phyloP scores from a whole-genome alignment of 1,140 invertebrate species.

The Pemphigus obesinymphae region DNA sequence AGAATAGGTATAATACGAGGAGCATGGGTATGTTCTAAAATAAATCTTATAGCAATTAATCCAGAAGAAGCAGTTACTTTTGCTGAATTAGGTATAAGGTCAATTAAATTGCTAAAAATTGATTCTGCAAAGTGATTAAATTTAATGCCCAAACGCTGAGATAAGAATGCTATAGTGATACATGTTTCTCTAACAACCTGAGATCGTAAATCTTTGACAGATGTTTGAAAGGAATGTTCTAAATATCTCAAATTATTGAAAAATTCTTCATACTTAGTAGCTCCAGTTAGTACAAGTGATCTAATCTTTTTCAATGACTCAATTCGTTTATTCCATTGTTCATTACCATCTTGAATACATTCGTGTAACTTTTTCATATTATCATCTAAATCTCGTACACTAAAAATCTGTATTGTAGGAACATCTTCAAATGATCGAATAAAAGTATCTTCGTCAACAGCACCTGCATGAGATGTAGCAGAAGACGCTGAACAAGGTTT shows the following conservation, averaged over 20 bases:
- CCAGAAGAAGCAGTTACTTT: slow-evolving; percentile 92
- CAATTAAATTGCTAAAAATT: slow-evolving; percentile 77
- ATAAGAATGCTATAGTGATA: slow-evolving; percentile 87
- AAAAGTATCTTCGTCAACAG: slow-evolving; percentile 84
- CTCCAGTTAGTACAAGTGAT: slow-evolving; percentile 73
- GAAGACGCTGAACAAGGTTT: slow-evolving; percentile 42
- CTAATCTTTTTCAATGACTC: slow-evolving; percentile 84
- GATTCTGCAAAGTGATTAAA: slow-evolving; percentile 80
- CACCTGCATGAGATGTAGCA: slow-evolving; percentile 62
- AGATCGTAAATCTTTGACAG: slow-evolving; percentile 81
- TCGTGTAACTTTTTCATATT: slow-evolving; percentile 70
- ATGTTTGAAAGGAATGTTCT: slow-evolving; percentile 74
- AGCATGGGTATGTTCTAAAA: slow-evolving; percentile 81
- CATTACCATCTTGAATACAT: slow-evolving; percentile 70
- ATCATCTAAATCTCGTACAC: slow-evolving; percentile 77
- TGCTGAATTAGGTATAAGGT: slow-evolving; percentile 90
- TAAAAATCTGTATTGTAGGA: slow-evolving; percentile 76
- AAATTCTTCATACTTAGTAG: slow-evolving; percentile 77
- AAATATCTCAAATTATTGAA: slow-evolving; percentile 69
- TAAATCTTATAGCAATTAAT: slow-evolving; percentile 78
- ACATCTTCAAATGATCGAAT: slow-evolving; percentile 79
- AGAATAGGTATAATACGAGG: slow-evolving; percentile 81
- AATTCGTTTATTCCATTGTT: slow-evolving; percentile 88
- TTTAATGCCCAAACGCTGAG: slow-evolving; percentile 74
- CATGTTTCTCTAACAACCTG: slow-evolving; percentile 92